phyloP scores from a whole-genome alignment of 2,113 vertebrate genomes.

The Neotragus moschatus region DNA sequence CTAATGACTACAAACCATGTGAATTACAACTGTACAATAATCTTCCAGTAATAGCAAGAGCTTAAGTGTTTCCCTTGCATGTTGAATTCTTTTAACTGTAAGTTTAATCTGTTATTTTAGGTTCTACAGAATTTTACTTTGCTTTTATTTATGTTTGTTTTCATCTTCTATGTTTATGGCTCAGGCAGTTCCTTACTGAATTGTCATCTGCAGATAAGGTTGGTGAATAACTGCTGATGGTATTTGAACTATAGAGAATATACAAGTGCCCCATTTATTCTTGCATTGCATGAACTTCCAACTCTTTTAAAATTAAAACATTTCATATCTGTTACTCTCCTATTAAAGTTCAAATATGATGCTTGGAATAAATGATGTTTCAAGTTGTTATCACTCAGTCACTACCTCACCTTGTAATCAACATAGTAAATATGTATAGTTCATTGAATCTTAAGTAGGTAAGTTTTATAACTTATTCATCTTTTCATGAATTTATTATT shows the following conservation, averaged over 20 bases:
- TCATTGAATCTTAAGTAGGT: not conserved
- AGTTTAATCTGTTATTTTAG: not conserved
- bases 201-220: not conserved
- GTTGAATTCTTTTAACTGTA: not conserved
- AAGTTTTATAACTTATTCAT: slow-evolving; percentile 6
- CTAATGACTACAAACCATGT: not conserved
- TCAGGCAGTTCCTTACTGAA: not conserved
- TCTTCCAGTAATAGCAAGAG: not conserved
- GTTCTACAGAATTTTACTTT: not conserved
- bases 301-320: slow-evolving; percentile 4
- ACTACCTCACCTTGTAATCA: not conserved
- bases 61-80: not conserved
- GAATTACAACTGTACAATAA: not conserved
- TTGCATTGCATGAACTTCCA: not conserved
- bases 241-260: not conserved
- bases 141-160: not conserved
- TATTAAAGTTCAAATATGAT: not conserved
- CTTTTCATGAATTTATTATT: not conserved
- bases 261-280: not conserved
- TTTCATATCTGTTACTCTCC: not conserved
- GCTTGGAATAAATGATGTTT: slow-evolving; percentile 11
- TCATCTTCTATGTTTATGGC: not conserved
- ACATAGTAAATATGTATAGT: not conserved
- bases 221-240: not conserved
- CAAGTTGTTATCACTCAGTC: not conserved